A percentile compares a stretch with the other conserved stretches of the same genome.
Evolutionary conservation across 2,797 vertebrate genomes (phyloP).

Genomic region (Eurystomus glaucurus): DNA sequence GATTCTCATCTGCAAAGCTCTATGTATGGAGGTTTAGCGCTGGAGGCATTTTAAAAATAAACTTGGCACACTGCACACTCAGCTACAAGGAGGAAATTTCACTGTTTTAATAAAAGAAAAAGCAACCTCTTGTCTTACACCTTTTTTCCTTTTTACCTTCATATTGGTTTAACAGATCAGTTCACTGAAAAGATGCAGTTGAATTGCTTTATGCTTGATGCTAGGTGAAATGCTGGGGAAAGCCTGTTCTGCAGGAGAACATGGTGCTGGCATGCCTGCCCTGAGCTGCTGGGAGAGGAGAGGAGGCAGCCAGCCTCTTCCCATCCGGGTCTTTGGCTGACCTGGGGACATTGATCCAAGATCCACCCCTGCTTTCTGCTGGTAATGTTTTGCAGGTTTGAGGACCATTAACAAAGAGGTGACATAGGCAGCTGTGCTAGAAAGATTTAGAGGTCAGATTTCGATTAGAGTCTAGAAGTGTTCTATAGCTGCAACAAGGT

Average conservation of each 20-base stretch:
- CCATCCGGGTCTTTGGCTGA: not conserved
- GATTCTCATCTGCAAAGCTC: not conserved
- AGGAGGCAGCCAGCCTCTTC: not conserved
- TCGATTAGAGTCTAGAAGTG: not conserved
- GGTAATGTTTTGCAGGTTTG: not conserved
- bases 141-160: not conserved
- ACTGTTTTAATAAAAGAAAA: not conserved
- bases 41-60: conserved; percentile 50
- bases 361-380: not conserved
- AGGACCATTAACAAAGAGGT: not conserved
- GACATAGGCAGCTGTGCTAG: not conserved
- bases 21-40: not conserved
- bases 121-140: not conserved
- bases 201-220: not conserved
- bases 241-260: not conserved
- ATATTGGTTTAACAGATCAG: not conserved
- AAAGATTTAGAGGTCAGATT: not conserved
- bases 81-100: not conserved
- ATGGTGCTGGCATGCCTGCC: not conserved
- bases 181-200: not conserved
- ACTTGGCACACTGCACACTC: not conserved
- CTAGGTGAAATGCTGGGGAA: not conserved
- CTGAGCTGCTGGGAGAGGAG: not conserved
- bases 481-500: not conserved
- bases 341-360: not conserved